A percentile compares a stretch with the other conserved stretches of the same genome.
These are phyloP conservation scores for Drosophila mimica DNA, from an alignment of 2,888 invertebrate species.

Conservation along the genomic window DNA sequence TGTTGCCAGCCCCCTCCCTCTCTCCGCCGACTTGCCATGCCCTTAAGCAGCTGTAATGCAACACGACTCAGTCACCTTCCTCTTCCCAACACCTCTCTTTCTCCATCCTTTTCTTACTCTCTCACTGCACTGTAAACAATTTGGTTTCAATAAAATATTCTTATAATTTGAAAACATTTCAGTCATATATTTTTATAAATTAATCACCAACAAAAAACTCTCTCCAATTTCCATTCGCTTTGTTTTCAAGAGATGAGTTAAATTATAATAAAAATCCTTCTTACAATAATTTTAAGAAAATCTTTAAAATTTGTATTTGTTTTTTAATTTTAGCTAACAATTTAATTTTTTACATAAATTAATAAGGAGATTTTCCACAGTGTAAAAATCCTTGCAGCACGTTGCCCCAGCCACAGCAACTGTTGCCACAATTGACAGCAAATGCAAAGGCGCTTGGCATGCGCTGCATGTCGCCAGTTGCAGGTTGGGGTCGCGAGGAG, in stretches of 20 bases:
- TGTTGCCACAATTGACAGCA: slow-evolving; percentile 68
- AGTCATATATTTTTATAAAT: neutral
- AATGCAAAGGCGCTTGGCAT: slow-evolving; percentile 77
- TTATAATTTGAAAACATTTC: neutral
- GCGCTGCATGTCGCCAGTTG: slow-evolving; percentile 61
- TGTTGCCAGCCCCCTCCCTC: slow-evolving; percentile 39
- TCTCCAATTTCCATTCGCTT: neutral
- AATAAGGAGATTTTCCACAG: neutral
- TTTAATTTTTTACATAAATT: too few species aligned
- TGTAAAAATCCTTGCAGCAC: slow-evolving; percentile 22
- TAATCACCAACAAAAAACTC: neutral
- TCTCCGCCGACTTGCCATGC: neutral
- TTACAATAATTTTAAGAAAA: neutral
- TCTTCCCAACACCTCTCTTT: neutral
- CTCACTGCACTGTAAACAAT: neutral
- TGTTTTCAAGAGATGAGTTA: neutral
- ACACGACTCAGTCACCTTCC: slow-evolving; percentile 34
- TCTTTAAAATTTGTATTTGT: neutral
- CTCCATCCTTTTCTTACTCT: neutral
- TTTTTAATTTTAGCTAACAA: neutral
- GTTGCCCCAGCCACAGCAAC: slow-evolving; percentile 30
- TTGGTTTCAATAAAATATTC: neutral
- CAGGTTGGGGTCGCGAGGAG: neutral
- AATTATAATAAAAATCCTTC: neutral
- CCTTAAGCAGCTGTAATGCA: slow-evolving; percentile 55